A percentile compares a stretch with the other conserved stretches of the same genome.
These are phyloP conservation scores for Drosophila mimica DNA, from an alignment of 2,888 invertebrate species.

Conservation along the genomic window DNA sequence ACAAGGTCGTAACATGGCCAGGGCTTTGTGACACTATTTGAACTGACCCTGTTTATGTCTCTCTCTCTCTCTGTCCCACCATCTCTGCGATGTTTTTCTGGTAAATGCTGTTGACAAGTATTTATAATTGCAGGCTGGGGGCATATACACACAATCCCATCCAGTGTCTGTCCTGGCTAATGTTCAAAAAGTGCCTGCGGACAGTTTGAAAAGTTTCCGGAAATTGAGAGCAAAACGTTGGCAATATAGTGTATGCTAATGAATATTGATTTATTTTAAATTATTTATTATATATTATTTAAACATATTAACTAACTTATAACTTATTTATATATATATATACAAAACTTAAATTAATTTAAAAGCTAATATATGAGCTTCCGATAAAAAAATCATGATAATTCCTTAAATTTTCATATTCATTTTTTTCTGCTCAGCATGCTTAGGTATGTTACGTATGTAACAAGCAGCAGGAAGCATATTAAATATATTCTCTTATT, in stretches of 20 bases:
- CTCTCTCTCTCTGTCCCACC: neutral
- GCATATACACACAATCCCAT: slow-evolving; percentile 39
- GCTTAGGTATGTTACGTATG: neutral
- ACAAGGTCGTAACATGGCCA: slow-evolving; percentile 38
- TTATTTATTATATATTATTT: slow-evolving; percentile 7
- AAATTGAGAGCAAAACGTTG: slow-evolving; percentile 1
- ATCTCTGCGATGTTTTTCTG: slow-evolving; percentile 54
- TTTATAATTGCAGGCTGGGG: slow-evolving; percentile 58
- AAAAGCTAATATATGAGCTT: neutral
- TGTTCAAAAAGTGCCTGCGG: slow-evolving; percentile 9
- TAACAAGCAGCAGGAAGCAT: neutral
- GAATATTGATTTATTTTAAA: slow-evolving; percentile 11
- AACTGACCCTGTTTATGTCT: slow-evolving; percentile 8
- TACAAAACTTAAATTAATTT: neutral
- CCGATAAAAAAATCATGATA: neutral
- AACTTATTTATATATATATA: no score
- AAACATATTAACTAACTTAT: no score
- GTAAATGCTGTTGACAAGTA: slow-evolving; percentile 52
- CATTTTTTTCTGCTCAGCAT: neutral
- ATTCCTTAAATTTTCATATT: neutral
- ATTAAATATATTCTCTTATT: neutral
- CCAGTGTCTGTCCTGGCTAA: slow-evolving; percentile 16
- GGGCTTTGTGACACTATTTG: slow-evolving; percentile 20
- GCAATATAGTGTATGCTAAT: slow-evolving; percentile 10
- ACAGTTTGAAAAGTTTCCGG: slow-evolving; percentile 11